Evolutionary conservation across 2,888 invertebrate genomes (phyloP).

Genomic region (Philereme transversata): DNA sequence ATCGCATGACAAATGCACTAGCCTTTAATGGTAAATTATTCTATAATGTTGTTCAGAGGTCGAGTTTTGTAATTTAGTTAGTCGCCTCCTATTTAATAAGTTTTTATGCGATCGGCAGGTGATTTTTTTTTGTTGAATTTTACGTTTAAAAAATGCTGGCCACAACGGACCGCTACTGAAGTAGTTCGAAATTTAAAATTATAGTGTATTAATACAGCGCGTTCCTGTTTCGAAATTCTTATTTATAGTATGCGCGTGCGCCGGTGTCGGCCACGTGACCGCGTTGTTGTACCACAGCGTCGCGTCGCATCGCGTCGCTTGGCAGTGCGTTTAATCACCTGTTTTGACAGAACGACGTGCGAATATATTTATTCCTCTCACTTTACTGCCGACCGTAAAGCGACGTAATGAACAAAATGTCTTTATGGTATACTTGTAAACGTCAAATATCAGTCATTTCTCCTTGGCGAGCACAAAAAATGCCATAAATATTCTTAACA

Average conservation of each 20-base stretch:
- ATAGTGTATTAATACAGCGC: constrained; percentile 76
- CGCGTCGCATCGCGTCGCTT: constrained; percentile 45
- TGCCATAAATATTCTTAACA: constrained; percentile 80
- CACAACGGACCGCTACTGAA: constrained; percentile 73
- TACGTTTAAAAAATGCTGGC: constrained; percentile 58
- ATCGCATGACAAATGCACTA: constrained; percentile 52
- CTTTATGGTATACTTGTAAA: constrained; percentile 79
- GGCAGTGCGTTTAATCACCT: constrained; percentile 56
- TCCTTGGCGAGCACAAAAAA: constrained; percentile 68
- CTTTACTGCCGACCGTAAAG: constrained; percentile 69
- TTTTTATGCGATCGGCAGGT: constrained; percentile 73
- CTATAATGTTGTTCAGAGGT: constrained; percentile 78
- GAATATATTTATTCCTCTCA: constrained; percentile 65
- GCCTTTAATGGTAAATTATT: constrained; percentile 74
- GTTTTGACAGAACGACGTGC: constrained; percentile 64
- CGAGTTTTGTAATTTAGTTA: constrained; percentile 82
- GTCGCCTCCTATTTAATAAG: constrained; percentile 83
- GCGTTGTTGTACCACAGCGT: constrained; percentile 24
- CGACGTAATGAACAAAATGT: constrained; percentile 74
- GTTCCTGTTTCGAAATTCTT: constrained; percentile 67
- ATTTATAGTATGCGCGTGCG: constrained; percentile 73
- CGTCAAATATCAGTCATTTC: constrained; percentile 78
- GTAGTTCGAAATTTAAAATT: constrained; percentile 79
- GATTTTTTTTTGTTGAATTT: constrained; percentile 63
- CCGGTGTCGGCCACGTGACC: constrained; percentile 36